Base-by-base conservation (phyloP, 2,113 vertebrate genomes). In the Hyaena hyaena region DNA sequence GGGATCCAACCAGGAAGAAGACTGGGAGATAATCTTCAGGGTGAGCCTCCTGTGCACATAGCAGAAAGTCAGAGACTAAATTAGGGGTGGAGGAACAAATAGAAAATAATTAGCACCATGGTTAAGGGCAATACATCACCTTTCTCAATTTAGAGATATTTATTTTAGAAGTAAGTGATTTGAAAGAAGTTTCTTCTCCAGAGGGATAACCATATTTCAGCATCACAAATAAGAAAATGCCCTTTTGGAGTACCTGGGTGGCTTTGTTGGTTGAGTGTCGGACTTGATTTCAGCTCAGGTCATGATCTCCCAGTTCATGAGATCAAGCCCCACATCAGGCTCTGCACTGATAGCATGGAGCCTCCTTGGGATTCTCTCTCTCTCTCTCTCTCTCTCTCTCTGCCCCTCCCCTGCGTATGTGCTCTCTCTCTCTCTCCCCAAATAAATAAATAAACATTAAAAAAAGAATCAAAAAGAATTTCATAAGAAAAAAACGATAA, bases 141-240 rank as follows among this genome's bases (percentile, higher is more conserved):
- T 53, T 93, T 23, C 11, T 74, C 55, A 80, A 33, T 66, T 88
- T 77, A 87, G 85, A 87, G 63, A 55, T 48, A 68, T 43, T 80
- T 89, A 80, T 84, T 91, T 94, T 93, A 92, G 76, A 84, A 5
- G 55, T 80, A 82, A 86, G 31, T 71, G 53, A 73, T 71, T 35
- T 61, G 26, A 66, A 63, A 39, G 79, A 61, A 12, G 66, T 92
- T 73, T 80, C 58, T 84, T 79, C n/a, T 45, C 31, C 43, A 48
- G 45, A 92, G 26, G 23, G 43, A 65, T 26, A 55, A 71, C 24
- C 73, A 26, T 33, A 39, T 39, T 79, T 66, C 24, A 33, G 33
- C 83, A 39, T 66, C n/a, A 43, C 31, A 69, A 93, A 24, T 88
- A 50, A 26, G 43, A 35, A 83, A 82, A 90, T 24, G 26, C 7